Percentiles rank a stretch among this genome's conserved stretches.
Conservation (phyloP, 2,888 invertebrate genomes). For the Tricholauxania praeusta region DNA sequence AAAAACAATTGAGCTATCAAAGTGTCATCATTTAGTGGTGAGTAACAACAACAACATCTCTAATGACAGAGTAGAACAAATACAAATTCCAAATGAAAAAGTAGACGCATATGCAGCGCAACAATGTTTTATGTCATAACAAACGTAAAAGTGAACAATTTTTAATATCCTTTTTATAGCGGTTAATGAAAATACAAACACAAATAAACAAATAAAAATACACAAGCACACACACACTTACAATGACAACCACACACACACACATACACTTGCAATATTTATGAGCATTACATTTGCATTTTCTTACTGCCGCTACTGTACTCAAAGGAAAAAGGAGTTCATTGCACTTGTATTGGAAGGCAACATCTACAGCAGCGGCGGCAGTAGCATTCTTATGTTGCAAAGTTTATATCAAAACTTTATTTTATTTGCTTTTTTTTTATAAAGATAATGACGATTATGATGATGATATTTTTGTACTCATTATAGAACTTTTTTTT, state of each 20-base stretch:
- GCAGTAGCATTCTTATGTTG: conserved; percentile 18
- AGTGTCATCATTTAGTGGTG: no score
- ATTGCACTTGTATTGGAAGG: conserved; percentile 55
- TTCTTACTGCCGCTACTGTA: conserved; percentile 30
- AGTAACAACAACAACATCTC: no score
- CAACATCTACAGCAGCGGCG: conserved; percentile 35
- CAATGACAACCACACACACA: not conserved
- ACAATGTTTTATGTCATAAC: no score
- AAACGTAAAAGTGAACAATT: not conserved
- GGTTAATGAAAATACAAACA: conserved; percentile 16
- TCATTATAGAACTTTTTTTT: no score
- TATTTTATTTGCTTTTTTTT: not conserved
- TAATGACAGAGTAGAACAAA: no score
- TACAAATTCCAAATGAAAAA: no score
- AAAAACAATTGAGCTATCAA: no score
- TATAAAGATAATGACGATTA: not conserved
- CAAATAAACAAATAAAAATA: not conserved
- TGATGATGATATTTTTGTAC: no score
- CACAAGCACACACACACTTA: conserved; percentile 14
- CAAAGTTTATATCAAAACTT: not conserved
- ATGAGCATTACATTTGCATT: conserved; percentile 45
- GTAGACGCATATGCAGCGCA: no score
- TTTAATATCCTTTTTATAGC: conserved; percentile 9
- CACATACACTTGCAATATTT: conserved; percentile 11
- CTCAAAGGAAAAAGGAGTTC: conserved; percentile 48